Evolutionary conservation across 1,140 invertebrate genomes (phyloP), one percentile per base, ranked within the genome.

Genomic region (Apolygus lucorum): DNA sequence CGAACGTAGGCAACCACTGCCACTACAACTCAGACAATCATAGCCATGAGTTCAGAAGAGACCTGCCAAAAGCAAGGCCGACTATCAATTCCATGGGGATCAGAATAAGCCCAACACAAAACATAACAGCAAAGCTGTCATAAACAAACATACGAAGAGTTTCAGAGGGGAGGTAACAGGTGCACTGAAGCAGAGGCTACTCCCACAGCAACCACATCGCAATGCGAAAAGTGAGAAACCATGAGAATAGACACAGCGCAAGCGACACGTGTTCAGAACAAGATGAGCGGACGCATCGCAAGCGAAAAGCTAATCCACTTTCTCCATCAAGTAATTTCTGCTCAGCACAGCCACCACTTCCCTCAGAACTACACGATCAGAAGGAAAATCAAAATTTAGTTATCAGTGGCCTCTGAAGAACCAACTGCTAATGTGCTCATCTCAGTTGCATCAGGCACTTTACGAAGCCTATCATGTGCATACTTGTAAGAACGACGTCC

Each of bases 371-470:
- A 59, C 11, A 8, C 11, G 22, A 59, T 11, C 22, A n/a, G n/a
- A n/a, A n/a, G n/a, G 13, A 59, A 21, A 11, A 11, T 17, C 54
- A 24, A 13, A 13, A 59, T 11, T 21, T 13, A 4, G 22, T 59
- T 59, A 22, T 4, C 54, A 59, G 54, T 59, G 22, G 54, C 11
- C 54, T 59, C 54, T 11, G 54, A 59, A 14, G 54, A 59, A 22
- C 54, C 54, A 59, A 59, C 54, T 11, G 54, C 54, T 21, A 59
- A 24, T 11, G 54, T 59, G 54, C 22, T 59, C 4, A 59, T 59
- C 54, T 59, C 54, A 59, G 54, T 59, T 59, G 54, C 54, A 59
- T 59, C 54, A 59, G 54, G 54, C 54, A 59, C 54, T 59, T 59
- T 59, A 59, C 54, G 54, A 14, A 59, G 54, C 54, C 54, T 59